A percentile compares a stretch with the other conserved stretches of the same genome.
Conservation (phyloP, 2,797 vertebrate genomes). For the Micrastur ruficollis region DNA sequence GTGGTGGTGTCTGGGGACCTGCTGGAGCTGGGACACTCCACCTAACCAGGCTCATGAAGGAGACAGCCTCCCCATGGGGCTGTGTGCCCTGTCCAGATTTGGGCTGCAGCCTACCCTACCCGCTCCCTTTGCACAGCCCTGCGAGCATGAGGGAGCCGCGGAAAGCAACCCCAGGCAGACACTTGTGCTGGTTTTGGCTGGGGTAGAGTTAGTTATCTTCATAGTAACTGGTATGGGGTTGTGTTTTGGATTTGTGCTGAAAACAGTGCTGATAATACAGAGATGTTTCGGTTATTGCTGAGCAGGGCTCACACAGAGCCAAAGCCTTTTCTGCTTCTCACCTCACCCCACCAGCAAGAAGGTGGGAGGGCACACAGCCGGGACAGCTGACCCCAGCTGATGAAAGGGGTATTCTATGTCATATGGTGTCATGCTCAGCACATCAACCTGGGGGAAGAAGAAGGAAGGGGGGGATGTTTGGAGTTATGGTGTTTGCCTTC, state of each 20-base stretch:
- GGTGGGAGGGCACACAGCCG: neutral
- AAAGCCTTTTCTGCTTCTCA: neutral
- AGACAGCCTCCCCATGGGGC: neutral
- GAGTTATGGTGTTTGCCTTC: neutral
- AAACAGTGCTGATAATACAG: neutral
- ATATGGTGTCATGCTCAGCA: neutral
- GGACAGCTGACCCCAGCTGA: neutral
- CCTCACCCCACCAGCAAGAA: neutral
- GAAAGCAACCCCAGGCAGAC: neutral
- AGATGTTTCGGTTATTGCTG: rapidly evolving
- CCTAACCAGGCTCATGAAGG: neutral
- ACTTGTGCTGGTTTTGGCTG: neutral
- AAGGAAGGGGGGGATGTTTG: neutral
- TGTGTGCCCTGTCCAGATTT: neutral
- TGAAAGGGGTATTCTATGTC: neutral
- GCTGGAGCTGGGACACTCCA: neutral
- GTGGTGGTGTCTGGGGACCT: neutral
- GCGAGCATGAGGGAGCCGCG: rapidly evolving
- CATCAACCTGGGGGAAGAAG: neutral
- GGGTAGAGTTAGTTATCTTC: neutral
- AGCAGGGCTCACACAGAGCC: neutral
- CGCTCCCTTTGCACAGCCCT: neutral
- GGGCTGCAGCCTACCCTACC: neutral
- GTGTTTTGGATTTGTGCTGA: neutral
- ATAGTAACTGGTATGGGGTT: neutral